phyloP scores from a whole-genome alignment of 1,140 invertebrate genomes.

The Bombyx mandarina region DNA sequence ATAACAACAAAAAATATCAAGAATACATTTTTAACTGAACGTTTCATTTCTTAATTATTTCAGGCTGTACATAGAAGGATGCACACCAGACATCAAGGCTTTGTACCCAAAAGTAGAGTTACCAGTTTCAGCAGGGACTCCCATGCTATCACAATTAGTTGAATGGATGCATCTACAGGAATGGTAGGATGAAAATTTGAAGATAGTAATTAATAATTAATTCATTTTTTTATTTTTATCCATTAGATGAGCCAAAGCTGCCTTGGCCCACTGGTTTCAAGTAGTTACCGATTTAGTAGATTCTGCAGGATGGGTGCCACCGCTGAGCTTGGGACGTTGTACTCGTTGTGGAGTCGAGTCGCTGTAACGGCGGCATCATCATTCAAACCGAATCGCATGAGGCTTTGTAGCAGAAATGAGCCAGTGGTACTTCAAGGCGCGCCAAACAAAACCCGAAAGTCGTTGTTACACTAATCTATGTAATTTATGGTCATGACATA shows the following conservation, averaged over 20 bases:
- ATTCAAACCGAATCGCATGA: no score
- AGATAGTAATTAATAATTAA: neutral
- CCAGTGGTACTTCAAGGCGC: no score
- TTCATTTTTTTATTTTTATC: neutral
- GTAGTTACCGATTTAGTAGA: neutral
- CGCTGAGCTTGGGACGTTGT: no score
- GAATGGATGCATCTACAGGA: slow-evolving; percentile 78
- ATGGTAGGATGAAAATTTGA: slow-evolving; percentile 34
- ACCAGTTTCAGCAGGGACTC: slow-evolving; percentile 81
- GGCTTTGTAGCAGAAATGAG: no score
- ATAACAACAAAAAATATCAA: neutral
- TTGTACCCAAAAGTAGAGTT: slow-evolving; percentile 76
- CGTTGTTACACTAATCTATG: no score
- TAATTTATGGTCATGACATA: neutral
- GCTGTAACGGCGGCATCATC: no score
- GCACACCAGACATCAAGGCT: slow-evolving; percentile 73
- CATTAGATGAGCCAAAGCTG: neutral
- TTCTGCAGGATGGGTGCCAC: neutral
- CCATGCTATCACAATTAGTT: slow-evolving; percentile 79
- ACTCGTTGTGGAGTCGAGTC: no score
- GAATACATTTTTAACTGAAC: neutral
- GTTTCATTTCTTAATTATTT: slow-evolving; percentile 1
- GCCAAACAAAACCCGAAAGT: no score
- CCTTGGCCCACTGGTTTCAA: neutral
- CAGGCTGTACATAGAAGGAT: slow-evolving; percentile 78